Evolutionary conservation across 2,113 vertebrate species (phyloP).

Genomic region (Cnemophilus loriae): DNA sequence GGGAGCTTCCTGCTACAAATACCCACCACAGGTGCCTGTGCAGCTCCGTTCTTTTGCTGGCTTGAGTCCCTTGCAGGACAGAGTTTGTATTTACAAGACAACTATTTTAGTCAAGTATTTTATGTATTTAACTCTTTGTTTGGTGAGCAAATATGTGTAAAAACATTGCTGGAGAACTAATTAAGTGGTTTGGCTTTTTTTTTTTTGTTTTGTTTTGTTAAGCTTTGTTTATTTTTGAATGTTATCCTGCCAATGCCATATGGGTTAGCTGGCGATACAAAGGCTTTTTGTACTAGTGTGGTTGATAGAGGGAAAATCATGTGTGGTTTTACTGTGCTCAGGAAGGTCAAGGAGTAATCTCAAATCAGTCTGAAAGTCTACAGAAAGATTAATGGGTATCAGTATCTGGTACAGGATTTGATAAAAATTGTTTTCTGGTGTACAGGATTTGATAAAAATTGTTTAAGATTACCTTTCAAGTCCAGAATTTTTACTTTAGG

Average conservation of each 20-base stretch:
- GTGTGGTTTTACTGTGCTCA: not conserved
- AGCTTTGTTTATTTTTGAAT: not conserved
- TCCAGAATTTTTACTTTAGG: not conserved
- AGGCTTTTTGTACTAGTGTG: not conserved
- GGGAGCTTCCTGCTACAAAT: not conserved
- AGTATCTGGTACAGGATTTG: not conserved
- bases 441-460: not conserved
- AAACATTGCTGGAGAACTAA: not conserved
- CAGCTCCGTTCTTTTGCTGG: not conserved
- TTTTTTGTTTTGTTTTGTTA: not conserved
- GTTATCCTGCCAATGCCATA: not conserved
- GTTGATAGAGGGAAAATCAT: not conserved
- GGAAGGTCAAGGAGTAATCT: not conserved
- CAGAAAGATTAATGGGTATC: not conserved
- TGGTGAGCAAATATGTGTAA: not conserved
- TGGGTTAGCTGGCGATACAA: not conserved
- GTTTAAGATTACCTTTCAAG: not conserved
- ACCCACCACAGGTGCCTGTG: fast-evolving
- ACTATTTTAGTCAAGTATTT: not conserved
- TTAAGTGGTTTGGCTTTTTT: not conserved
- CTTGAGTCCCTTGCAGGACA: not conserved
- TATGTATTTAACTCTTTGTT: not conserved
- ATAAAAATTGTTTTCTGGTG: not conserved
- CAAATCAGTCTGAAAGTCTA: not conserved
- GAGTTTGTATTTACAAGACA: not conserved